Evolutionary conservation across 2,113 vertebrate species (phyloP).

Genomic region (Laticauda laticaudata): DNA sequence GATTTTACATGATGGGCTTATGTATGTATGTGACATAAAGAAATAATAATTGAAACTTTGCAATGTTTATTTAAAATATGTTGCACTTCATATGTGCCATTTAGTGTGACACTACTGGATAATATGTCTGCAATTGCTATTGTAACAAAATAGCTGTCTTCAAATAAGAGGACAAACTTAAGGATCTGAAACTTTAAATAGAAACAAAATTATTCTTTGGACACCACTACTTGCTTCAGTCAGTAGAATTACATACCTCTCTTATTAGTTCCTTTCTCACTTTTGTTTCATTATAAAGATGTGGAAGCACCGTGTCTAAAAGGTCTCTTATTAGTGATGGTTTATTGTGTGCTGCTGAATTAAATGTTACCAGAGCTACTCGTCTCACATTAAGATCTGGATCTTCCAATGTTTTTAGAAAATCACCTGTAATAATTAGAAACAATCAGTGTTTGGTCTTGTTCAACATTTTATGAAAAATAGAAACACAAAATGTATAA

Average conservation of each 20-base stretch:
- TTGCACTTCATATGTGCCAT: not conserved
- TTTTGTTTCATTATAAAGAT: slow-evolving; percentile 98
- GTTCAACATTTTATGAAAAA: slow-evolving; percentile 8
- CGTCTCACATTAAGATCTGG: slow-evolving; percentile 96
- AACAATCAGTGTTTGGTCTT: slow-evolving; percentile 1
- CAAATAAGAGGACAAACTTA: not conserved
- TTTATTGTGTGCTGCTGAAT: slow-evolving; percentile 97
- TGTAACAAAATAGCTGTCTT: not conserved
- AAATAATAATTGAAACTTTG: not conserved
- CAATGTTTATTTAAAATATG: not conserved
- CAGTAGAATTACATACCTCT: slow-evolving; percentile 77
- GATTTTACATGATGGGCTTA: not conserved
- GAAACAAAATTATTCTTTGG: not conserved
- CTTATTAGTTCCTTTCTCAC: slow-evolving; percentile 96
- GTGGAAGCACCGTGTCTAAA: slow-evolving; percentile 93
- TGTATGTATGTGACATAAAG: not conserved
- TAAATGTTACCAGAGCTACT: slow-evolving; percentile 96
- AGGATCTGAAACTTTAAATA: not conserved
- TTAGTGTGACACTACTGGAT: not conserved
- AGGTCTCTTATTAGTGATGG: slow-evolving; percentile 96
- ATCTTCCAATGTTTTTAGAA: slow-evolving; percentile 96
- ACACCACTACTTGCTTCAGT: not conserved
- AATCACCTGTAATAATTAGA: slow-evolving; percentile 81
- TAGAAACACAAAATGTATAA: not conserved
- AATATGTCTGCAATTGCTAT: not conserved